Base-by-base conservation (phyloP, 2,797 vertebrate species). In the Staurois parvus region DNA sequence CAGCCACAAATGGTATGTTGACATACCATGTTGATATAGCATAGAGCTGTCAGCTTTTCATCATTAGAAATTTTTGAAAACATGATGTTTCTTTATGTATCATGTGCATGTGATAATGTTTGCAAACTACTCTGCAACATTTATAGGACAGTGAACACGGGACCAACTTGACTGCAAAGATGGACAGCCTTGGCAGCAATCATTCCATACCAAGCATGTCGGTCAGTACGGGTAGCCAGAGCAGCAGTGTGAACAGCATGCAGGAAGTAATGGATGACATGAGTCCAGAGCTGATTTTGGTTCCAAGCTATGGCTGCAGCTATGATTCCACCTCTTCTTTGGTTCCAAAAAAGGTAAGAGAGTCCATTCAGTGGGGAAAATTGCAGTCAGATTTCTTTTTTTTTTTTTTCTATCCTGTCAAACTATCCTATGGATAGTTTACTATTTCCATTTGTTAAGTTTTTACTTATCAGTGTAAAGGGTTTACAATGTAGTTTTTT, bases 241-340 rank as follows among this genome's bases (percentile, higher is more conserved):
- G 96, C 95, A 99, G 98, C 96, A 99, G 98, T 70, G 95, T 99
- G 81, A 99, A 97, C 95, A 99, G 98, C 95, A 97, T 99, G 92
- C 98, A 98, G 93, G 98, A 99, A 92, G 96, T 96, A 90, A 93
- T 96, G 91, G 98, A 99, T 10, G 97, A 98, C 90, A 95, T 96
- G 95, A 96, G 96, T 93, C 92, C 96, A 0, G 97, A 99, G 79
- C 95, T 96, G 89, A 93, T 94, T 91, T 91, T 95, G 94, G 95
- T 96, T 94, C 95, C 95, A 4, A 95, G 97, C 87, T 96, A 97
- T 29, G 95, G 97, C 91, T 94, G 94, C 94, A 95, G 95, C 69
- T 90, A 96, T 85, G 96, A 97, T 91, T 96, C 96, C 85, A 90
- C 88, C 79, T 90, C 94, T 91, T 96, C 96, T 80, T 82, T 95